These are phyloP conservation scores for Parascotia fuliginaria DNA, from an alignment of 2,888 invertebrate species.

Conservation along the genomic window DNA sequence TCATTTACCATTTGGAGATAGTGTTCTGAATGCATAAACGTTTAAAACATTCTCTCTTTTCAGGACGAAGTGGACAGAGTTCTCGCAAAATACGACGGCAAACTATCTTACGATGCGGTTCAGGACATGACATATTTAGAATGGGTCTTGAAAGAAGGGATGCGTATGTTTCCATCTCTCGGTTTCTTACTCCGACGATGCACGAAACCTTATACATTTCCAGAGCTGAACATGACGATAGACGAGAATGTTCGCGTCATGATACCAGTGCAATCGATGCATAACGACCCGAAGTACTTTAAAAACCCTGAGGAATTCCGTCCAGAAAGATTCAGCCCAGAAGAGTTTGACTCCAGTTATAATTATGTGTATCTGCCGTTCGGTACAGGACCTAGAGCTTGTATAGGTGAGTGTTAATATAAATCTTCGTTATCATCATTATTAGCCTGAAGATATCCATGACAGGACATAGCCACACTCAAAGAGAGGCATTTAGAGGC, in stretches of 20 bases:
- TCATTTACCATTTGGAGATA: no score
- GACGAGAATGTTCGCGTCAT: constrained; percentile 63
- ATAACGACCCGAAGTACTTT: constrained; percentile 73
- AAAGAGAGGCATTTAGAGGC: no score
- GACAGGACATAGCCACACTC: no score
- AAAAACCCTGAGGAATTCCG: constrained; percentile 65
- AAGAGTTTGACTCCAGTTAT: constrained; percentile 56
- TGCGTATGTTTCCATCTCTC: constrained; percentile 76
- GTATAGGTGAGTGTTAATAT: constrained; percentile 69
- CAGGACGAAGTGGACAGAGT: constrained; percentile 75
- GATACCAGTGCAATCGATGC: constrained; percentile 73
- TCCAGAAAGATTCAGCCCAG: constrained; percentile 69
- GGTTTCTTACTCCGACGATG: constrained; percentile 70
- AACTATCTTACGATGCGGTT: constrained; percentile 70
- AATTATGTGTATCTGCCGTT: constrained; percentile 71
- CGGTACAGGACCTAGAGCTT: constrained; percentile 74
- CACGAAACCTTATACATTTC: constrained; percentile 70
- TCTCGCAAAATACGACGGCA: constrained; percentile 62
- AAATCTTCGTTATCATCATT: background rate
- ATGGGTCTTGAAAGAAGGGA: constrained; percentile 72
- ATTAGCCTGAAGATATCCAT: background rate
- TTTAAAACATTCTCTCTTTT: no score
- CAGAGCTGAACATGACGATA: constrained; percentile 69
- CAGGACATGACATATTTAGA: constrained; percentile 75
- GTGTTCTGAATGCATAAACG: no score